Evolutionary conservation across 2,888 invertebrate genomes (phyloP).

Genomic region (Epiperipatus broadwayi): DNA sequence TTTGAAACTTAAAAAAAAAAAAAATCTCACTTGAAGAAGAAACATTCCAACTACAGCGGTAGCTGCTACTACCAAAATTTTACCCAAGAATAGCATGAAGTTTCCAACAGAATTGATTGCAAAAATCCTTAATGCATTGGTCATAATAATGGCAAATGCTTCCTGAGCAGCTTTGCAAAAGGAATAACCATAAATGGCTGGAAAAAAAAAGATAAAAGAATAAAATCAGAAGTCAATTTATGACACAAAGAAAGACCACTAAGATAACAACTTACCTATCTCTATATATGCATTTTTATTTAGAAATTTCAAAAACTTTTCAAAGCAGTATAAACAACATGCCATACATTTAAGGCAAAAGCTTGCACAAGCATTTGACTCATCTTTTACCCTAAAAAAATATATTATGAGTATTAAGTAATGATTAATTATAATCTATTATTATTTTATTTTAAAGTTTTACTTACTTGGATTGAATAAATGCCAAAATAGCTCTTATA

Average conservation of each 20-base stretch:
- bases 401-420: no score
- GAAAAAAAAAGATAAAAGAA: conserved; percentile 18
- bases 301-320: conserved; percentile 43
- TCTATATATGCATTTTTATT: conserved; percentile 51
- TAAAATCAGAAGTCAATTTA: neutral
- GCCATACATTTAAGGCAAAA: no score
- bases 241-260: neutral
- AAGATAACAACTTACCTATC: conserved; percentile 34
- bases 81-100: conserved; percentile 46
- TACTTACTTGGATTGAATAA: conserved; percentile 70
- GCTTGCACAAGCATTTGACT: no score
- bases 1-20: no score
- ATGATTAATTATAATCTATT: no score
- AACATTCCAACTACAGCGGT: conserved; percentile 43
- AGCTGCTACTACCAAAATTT: conserved; percentile 42
- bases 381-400: no score
- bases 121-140: conserved; percentile 43
- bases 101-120: conserved; percentile 55
- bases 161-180: conserved; percentile 43
- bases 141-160: conserved; percentile 40
- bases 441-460: no score
- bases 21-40: no score
- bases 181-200: conserved; percentile 44
- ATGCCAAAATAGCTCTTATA: conserved; percentile 66
- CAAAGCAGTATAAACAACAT: conserved; percentile 46